Evolutionary conservation across 2,797 vertebrate species (phyloP), one percentile per base, ranked within the genome.

Genomic region (Crypturellus tataupa): DNA sequence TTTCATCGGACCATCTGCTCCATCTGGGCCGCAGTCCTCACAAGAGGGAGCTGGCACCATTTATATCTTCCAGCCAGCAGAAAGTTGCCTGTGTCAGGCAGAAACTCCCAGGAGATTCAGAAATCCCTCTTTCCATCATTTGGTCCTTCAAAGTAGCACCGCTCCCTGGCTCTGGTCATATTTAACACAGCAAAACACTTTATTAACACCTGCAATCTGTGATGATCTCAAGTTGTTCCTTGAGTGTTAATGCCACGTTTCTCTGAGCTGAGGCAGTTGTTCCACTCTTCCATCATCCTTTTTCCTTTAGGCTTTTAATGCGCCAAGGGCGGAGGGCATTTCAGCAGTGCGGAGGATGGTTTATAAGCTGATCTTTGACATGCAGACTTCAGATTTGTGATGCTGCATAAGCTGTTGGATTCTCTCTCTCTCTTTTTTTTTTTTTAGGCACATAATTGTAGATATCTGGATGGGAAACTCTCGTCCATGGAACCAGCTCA

Each of bases 1-100:
- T 96, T 94, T 97, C 85, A 90, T 93, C 82, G 80, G 71, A 37
- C 89, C 24, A 20, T 94, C 94, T 97, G 91, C 82, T 93, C 80
- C 91, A 94, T 95, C 87, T 95, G 95, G 87, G 80, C 85, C 82
- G 8, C 87, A 60, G 62, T 94, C 85, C 78, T 70, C 86, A 58
- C 31, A 71, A 90, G 87, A 88, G 94, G 89, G 60, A 84, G 42
- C 87, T 95, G 92, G 93, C 83, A 69, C 47, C 33, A 39, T 64
- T 93, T 71, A 51, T 62, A n/a, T 94, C 70, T 81, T 77, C n/a
- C 40, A 94, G 60, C 60, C 75, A 80, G 60, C 58, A 82, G 80
- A 91, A 94, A 85, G 80, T 95, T 94, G 83, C 56, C 49, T 92
- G 16, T 85, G 29, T 84, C n/a, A 68, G 40, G 25, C 64, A 93